Evolutionary conservation across 1,140 invertebrate species (phyloP).

Genomic region (Trialeurodes vaporariorum): DNA sequence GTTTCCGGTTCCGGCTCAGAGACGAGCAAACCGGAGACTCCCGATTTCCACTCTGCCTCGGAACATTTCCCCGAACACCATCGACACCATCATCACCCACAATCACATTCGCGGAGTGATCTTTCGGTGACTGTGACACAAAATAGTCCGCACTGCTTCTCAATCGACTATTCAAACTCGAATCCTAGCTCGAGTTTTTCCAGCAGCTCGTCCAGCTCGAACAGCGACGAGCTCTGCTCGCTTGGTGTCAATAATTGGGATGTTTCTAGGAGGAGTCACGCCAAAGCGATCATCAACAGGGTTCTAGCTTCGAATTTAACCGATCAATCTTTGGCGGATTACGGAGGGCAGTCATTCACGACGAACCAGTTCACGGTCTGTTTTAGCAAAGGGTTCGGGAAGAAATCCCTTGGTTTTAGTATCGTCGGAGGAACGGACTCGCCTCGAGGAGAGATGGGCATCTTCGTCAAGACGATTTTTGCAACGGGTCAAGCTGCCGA

Average conservation of each 20-base stretch:
- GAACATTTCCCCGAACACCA: not conserved
- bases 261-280: slow-evolving; percentile 7
- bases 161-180: not conserved
- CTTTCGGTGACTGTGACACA: not conserved
- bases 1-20: not conserved
- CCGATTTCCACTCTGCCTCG: not conserved
- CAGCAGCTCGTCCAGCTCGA: not conserved
- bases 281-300: slow-evolving; percentile 19
- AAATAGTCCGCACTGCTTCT: not conserved
- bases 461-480: slow-evolving; percentile 58
- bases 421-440: slow-evolving; percentile 62
- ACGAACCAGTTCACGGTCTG: slow-evolving; percentile 27
- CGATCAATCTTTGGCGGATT: not conserved
- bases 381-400: slow-evolving; percentile 51
- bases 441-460: slow-evolving; percentile 54
- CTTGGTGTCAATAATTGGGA: not conserved
- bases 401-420: slow-evolving; percentile 57
- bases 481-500: slow-evolving; percentile 54
- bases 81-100: not conserved
- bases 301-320: slow-evolving; percentile 17
- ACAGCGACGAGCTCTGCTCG: not conserved
- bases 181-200: not conserved
- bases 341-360: slow-evolving; percentile 10
- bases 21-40: slow-evolving; percentile 8
- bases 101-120: not conserved